These are phyloP conservation scores for Euleptes europaea DNA, from an alignment of 2,113 vertebrate genomes.

Conservation along the genomic window DNA sequence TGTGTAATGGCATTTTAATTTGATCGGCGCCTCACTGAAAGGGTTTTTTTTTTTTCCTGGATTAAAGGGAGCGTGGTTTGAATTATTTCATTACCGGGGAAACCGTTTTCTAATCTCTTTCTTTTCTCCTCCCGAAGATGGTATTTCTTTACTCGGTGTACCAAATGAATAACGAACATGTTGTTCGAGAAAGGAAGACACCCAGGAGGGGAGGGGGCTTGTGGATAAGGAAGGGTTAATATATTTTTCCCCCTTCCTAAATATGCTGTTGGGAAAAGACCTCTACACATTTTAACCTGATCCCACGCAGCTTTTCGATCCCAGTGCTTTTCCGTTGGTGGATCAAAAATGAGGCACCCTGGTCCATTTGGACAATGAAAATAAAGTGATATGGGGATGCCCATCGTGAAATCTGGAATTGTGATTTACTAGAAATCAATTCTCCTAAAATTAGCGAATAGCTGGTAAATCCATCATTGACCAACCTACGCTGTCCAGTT, in stretches of 20 bases:
- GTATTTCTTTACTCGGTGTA: background rate
- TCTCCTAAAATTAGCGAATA: background rate
- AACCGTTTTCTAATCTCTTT: background rate
- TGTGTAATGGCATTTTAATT: constrained; percentile 41
- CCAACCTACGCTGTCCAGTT: background rate
- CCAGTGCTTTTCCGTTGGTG: background rate
- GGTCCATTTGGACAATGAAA: background rate
- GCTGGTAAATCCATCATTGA: background rate
- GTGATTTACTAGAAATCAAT: background rate
- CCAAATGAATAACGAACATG: background rate
- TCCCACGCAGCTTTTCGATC: background rate
- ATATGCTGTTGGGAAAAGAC: background rate
- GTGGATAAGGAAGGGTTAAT: background rate
- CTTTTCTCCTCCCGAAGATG: background rate
- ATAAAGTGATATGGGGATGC: too few species aligned
- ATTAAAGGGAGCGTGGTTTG: background rate
- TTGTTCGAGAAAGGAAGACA: background rate
- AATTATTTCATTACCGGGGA: background rate
- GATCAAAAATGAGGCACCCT: background rate
- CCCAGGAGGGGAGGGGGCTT: background rate
- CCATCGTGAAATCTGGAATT: background rate
- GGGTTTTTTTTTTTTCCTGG: background rate
- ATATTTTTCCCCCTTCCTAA: too few species aligned
- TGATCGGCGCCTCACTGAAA: background rate
- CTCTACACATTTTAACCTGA: background rate